A percentile compares a stretch with the other conserved stretches of the same genome.
phyloP scores from a whole-genome alignment of 2,888 invertebrate species.

The Dryobota labecula region DNA sequence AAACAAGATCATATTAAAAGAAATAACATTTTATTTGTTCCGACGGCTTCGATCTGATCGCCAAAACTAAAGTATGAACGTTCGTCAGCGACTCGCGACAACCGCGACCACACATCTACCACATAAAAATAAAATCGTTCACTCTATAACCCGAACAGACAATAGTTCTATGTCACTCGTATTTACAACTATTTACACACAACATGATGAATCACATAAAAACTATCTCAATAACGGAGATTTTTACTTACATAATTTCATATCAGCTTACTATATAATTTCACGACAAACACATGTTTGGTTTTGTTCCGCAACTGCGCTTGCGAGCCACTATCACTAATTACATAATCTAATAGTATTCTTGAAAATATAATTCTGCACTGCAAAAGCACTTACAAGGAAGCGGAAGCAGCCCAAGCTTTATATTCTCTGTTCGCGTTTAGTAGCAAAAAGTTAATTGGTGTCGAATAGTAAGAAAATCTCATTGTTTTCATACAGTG shows the following conservation, averaged over 20 bases:
- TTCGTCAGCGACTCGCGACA: slow-evolving; percentile 45
- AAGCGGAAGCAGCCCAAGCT: slow-evolving; percentile 46
- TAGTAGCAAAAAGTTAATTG: slow-evolving; percentile 9
- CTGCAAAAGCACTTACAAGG: slow-evolving; percentile 55
- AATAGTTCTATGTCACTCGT: slow-evolving; percentile 65
- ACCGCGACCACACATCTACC: slow-evolving; percentile 41
- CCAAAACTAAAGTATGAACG: slow-evolving; percentile 66
- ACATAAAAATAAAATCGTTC: slow-evolving; percentile 71
- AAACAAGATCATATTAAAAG: slow-evolving; percentile 75
- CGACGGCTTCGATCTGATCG: slow-evolving; percentile 72
- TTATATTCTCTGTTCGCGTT: slow-evolving; percentile 18
- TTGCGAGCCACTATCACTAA: slow-evolving; percentile 40
- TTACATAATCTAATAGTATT: slow-evolving; percentile 51
- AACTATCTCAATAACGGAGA: slow-evolving; percentile 59
- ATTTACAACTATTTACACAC: slow-evolving; percentile 77
- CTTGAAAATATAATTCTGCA: slow-evolving; percentile 45
- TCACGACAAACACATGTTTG: slow-evolving; percentile 60
- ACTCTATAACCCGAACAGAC: slow-evolving; percentile 68
- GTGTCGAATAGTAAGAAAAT: slow-evolving; percentile 26
- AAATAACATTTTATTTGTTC: slow-evolving; percentile 86
- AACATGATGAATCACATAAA: slow-evolving; percentile 60
- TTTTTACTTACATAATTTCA: slow-evolving; percentile 67
- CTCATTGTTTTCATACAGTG: background rate
- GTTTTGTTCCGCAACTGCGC: slow-evolving; percentile 47
- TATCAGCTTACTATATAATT: slow-evolving; percentile 53